Evolutionary conservation across 2,797 vertebrate genomes (phyloP).

Genomic region (Hydrophis major): DNA sequence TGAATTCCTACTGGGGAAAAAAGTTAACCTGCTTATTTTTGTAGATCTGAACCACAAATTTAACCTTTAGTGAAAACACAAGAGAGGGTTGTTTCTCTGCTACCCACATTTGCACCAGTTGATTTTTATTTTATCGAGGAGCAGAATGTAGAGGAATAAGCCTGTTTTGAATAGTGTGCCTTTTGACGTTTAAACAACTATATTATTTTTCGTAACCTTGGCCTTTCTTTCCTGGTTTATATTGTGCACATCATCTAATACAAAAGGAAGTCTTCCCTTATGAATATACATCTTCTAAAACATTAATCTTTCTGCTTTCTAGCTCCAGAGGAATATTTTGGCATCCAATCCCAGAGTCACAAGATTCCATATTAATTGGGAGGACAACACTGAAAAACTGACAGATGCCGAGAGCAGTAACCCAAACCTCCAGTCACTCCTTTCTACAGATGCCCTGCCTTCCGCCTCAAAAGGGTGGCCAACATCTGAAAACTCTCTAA

Average conservation of each 20-base stretch:
- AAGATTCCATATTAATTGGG: slow-evolving; percentile 84
- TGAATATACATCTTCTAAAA: background rate
- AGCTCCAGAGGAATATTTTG: slow-evolving; percentile 84
- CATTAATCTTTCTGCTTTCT: slow-evolving; percentile 41
- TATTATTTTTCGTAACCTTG: background rate
- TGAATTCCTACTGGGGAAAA: background rate
- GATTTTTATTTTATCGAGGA: background rate
- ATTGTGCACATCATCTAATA: background rate
- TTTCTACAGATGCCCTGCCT: slow-evolving; percentile 78
- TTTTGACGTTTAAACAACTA: background rate
- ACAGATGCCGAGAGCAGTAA: slow-evolving; percentile 80
- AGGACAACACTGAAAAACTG: slow-evolving; percentile 81
- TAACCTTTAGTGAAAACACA: background rate
- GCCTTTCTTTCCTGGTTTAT: background rate
- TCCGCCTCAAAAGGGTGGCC: slow-evolving; percentile 81
- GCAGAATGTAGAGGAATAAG: background rate
- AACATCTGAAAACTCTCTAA: slow-evolving; percentile 79
- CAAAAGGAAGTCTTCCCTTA: background rate
- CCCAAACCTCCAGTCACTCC: slow-evolving; percentile 77
- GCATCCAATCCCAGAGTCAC: slow-evolving; percentile 83
- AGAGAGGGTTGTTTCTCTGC: background rate
- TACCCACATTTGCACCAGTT: background rate
- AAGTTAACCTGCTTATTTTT: background rate
- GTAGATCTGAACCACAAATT: background rate
- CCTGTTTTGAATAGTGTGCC: background rate